Evolutionary conservation across 23 tunicate genomes (phyloP).

Genomic region (Pegea sp.): DNA sequence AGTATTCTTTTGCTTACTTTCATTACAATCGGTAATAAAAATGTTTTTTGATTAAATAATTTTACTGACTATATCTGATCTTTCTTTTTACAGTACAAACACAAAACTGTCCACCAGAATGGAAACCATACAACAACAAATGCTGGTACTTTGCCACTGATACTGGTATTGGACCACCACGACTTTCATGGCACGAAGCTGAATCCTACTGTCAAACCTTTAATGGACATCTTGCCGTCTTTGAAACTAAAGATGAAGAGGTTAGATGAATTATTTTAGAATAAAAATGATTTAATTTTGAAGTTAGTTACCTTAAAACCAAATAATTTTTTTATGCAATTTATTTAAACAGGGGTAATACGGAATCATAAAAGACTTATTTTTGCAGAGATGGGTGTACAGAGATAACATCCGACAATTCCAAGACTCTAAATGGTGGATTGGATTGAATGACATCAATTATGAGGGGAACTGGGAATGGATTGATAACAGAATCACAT

Average conservation of each 20-base stretch:
- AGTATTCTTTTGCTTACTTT: no score
- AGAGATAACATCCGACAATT: constrained; percentile 16
- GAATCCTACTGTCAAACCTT: constrained; percentile 47
- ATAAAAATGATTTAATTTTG: no score
- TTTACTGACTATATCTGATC: no score
- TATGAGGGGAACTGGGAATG: constrained; percentile 25
- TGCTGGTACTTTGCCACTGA: constrained; percentile 85
- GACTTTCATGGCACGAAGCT: constrained; percentile 39
- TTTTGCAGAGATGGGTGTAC: constrained; percentile 59
- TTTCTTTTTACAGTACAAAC: constrained; percentile 8
- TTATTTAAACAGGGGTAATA: background rate
- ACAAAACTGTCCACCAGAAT: constrained; percentile 41
- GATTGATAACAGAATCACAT: constrained; percentile 19
- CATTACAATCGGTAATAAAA: no score
- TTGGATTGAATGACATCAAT: constrained; percentile 43
- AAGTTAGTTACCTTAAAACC: no score
- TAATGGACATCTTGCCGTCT: constrained; percentile 44
- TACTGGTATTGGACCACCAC: constrained; percentile 12
- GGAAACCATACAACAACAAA: constrained; percentile 23
- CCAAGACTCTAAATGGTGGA: constrained; percentile 68
- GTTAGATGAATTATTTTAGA: constrained; percentile 13
- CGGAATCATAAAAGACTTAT: no score
- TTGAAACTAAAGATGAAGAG: constrained; percentile 33
- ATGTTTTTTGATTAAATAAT: no score
- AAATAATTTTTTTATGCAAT: background rate